A percentile compares a stretch with the other conserved stretches of the same genome.
These are phyloP conservation scores for Agonum fuliginosum DNA, from an alignment of 2,888 invertebrate genomes.

Conservation along the genomic window DNA sequence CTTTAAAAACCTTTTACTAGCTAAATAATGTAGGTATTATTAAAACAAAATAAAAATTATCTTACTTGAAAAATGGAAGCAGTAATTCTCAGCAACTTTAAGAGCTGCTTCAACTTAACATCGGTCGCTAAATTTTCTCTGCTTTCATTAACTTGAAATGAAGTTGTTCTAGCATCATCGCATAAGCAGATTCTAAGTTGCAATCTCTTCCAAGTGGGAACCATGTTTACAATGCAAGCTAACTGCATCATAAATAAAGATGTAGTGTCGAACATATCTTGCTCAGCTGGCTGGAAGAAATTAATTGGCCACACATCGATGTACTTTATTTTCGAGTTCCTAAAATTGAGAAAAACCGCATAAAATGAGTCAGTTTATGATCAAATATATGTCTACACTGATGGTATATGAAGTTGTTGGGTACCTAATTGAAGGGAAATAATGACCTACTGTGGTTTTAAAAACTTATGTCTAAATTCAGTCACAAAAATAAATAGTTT, in stretches of 20 bases:
- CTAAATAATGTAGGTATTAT: no score
- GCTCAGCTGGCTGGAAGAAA: slow-evolving; percentile 85
- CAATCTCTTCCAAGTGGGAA: slow-evolving; percentile 90
- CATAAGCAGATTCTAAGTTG: slow-evolving; percentile 92
- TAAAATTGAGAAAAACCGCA: slow-evolving; percentile 67
- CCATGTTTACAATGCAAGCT: slow-evolving; percentile 95
- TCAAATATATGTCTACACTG: no score
- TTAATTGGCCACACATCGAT: slow-evolving; percentile 99
- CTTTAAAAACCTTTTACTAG: no score
- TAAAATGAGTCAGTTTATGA: background rate
- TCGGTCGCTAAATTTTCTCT: slow-evolving; percentile 65
- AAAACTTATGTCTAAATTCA: no score
- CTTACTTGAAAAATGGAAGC: slow-evolving; percentile 85
- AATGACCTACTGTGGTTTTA: no score
- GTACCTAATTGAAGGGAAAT: no score
- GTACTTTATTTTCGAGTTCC: slow-evolving; percentile 80
- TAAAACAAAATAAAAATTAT: slow-evolving; percentile 37
- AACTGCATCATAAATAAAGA: slow-evolving; percentile 97
- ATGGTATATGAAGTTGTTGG: no score
- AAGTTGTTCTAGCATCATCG: slow-evolving; percentile 72
- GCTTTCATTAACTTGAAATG: slow-evolving; percentile 66
- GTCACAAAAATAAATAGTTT: no score
- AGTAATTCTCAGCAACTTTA: slow-evolving; percentile 90
- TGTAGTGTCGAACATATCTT: slow-evolving; percentile 90
- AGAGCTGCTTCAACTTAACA: slow-evolving; percentile 79